Percentiles rank a stretch among this genome's conserved stretches.
These are phyloP conservation scores for Cerceris rybyensis DNA, from an alignment of 2,888 invertebrate species.

Conservation along the genomic window DNA sequence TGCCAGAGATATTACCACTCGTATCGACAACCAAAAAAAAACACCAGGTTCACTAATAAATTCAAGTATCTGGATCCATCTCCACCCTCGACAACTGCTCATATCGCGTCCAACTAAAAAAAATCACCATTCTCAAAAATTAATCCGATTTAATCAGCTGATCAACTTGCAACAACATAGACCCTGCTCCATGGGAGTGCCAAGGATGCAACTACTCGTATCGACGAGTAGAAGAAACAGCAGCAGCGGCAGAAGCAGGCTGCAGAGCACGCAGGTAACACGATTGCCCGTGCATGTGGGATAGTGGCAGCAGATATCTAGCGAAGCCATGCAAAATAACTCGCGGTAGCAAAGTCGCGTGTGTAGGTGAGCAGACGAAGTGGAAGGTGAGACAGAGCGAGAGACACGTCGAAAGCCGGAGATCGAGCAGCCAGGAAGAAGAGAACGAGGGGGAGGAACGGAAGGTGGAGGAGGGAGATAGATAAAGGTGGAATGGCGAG, in stretches of 20 bases:
- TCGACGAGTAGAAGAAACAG: no score
- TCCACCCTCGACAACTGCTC: background rate
- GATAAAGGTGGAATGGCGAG: constrained; percentile 12
- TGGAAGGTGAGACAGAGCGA: constrained; percentile 36
- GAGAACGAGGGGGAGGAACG: constrained; percentile 4
- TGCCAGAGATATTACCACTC: constrained; percentile 8
- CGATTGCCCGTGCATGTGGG: constrained; percentile 9
- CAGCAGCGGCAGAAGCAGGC: constrained; percentile 16
- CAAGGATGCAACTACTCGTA: constrained; percentile 6
- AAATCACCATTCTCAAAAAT: background rate
- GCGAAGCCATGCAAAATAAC: constrained; percentile 51
- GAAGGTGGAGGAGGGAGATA: constrained; percentile 5
- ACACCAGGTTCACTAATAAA: no score
- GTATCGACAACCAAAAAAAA: no score
- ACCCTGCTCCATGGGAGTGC: constrained; percentile 33
- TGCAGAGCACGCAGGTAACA: constrained; percentile 15
- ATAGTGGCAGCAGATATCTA: background rate
- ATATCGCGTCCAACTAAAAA: background rate
- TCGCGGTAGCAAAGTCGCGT: constrained; percentile 25
- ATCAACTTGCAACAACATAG: constrained; percentile 30
- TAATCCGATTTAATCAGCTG: constrained; percentile 42
- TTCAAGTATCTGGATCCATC: no score
- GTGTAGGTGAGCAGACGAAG: constrained; percentile 66
- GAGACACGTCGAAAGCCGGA: constrained; percentile 16
- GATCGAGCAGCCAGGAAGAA: constrained; percentile 12